Evolutionary conservation across 2,888 invertebrate species (phyloP).

Genomic region (Dinocampus coccinellae): DNA sequence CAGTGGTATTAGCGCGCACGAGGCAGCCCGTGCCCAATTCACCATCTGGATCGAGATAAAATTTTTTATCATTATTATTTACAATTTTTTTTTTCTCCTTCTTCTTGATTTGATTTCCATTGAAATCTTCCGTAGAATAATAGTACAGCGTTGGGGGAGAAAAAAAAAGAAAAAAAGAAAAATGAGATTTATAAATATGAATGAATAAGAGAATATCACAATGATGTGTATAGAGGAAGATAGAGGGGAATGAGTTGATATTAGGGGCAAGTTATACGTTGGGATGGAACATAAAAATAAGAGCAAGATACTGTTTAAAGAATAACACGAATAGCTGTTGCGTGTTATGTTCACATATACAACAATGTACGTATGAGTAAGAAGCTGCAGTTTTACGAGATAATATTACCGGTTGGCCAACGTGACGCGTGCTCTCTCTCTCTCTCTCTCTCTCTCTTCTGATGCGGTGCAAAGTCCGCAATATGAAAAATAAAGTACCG

Average conservation of each 20-base stretch:
- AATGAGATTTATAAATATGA: neutral
- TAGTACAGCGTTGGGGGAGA: neutral
- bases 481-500: neutral
- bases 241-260: no score
- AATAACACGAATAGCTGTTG: neutral
- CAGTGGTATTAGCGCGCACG: constrained; percentile 27
- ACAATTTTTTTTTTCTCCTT: neutral
- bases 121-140: no score
- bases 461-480: constrained; percentile 22
- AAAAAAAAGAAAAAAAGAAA: neutral
- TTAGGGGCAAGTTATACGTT: neutral
- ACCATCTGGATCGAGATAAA: constrained; percentile 59
- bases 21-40: constrained; percentile 51
- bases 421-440: constrained; percentile 21
- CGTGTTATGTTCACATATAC: neutral
- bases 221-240: neutral
- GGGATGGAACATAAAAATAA: neutral
- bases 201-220: neutral
- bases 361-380: no score
- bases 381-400: constrained; percentile 12
- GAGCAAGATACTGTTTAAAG: neutral
- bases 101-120: neutral
- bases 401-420: constrained; percentile 10
- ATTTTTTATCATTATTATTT: neutral
- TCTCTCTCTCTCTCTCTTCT: no score